These are phyloP conservation scores for Mesoclemmys tuberculata DNA, from an alignment of 2,113 vertebrate genomes.

Conservation along the genomic window DNA sequence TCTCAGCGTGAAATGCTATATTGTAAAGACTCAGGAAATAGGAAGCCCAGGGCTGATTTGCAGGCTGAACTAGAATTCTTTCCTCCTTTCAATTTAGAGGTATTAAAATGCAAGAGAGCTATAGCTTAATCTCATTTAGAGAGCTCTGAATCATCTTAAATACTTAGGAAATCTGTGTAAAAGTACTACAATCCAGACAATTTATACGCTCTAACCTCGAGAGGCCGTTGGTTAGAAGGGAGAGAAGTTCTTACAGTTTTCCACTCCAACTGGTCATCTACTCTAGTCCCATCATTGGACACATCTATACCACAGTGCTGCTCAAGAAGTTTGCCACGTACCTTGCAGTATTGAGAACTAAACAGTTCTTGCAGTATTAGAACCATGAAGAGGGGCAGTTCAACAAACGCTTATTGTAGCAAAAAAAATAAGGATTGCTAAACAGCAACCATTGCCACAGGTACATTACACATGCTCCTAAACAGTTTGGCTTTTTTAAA, in stretches of 20 bases:
- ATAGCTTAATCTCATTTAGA: slow-evolving; percentile 67
- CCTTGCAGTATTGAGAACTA: too few relatives aligned
- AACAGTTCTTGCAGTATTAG: too few relatives aligned
- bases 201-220: slow-evolving; percentile 38
- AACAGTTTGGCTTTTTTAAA: background rate
- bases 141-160: slow-evolving; percentile 71
- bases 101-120: slow-evolving; percentile 60
- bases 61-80: slow-evolving; percentile 51
- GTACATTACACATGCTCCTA: fast-evolving
- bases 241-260: background rate
- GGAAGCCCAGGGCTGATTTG: background rate
- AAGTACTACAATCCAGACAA: slow-evolving; percentile 44
- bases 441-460: background rate
- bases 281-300: background rate
- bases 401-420: background rate
- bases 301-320: background rate
- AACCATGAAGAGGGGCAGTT: background rate
- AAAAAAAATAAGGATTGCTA: background rate
- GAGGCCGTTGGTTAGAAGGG: background rate
- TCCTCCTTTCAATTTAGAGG: slow-evolving; percentile 4
- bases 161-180: slow-evolving; percentile 59
- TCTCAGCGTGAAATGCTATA: background rate
- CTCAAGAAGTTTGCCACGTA: fast-evolving
- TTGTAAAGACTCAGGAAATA: slow-evolving; percentile 30
- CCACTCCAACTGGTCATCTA: background rate